These are phyloP conservation scores for Eulithis testata DNA, from an alignment of 2,888 invertebrate species.

Conservation along the genomic window DNA sequence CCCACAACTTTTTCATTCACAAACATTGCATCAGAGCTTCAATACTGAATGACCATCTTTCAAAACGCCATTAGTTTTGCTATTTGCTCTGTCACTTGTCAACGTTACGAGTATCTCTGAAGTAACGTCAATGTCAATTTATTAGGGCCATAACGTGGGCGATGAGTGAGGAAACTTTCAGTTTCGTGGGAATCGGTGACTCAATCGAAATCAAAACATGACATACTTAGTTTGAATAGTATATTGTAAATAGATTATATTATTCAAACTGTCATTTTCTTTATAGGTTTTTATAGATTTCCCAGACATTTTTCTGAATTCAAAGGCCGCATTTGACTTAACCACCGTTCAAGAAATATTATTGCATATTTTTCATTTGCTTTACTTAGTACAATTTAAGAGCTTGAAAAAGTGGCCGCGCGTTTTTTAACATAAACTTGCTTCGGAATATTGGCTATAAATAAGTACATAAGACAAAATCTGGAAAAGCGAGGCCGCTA, in stretches of 20 bases:
- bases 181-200: conserved; percentile 36
- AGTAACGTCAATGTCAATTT: conserved; percentile 47
- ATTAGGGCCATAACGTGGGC: conserved; percentile 49
- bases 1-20: conserved; percentile 5
- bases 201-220: conserved; percentile 18
- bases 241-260: not conserved
- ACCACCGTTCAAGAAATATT: too few relatives aligned
- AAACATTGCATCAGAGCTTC: conserved; percentile 4
- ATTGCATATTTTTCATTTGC: too few relatives aligned
- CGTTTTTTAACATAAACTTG: too few relatives aligned
- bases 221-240: not conserved
- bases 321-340: too few relatives aligned
- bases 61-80: conserved; percentile 28
- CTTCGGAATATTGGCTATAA: too few relatives aligned
- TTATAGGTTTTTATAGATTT: too few relatives aligned
- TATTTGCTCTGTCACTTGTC: conserved; percentile 32
- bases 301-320: too few relatives aligned
- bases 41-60: conserved; percentile 22
- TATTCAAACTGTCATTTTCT: too few relatives aligned
- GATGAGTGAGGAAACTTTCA: conserved; percentile 43
- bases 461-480: too few relatives aligned
- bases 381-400: too few relatives aligned
- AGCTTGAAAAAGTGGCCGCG: too few relatives aligned
- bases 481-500: too few relatives aligned
- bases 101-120: conserved; percentile 39